These are phyloP conservation scores for human DNA, from an alignment of 2,113 vertebrate species.

Conservation along the genomic window DNA sequence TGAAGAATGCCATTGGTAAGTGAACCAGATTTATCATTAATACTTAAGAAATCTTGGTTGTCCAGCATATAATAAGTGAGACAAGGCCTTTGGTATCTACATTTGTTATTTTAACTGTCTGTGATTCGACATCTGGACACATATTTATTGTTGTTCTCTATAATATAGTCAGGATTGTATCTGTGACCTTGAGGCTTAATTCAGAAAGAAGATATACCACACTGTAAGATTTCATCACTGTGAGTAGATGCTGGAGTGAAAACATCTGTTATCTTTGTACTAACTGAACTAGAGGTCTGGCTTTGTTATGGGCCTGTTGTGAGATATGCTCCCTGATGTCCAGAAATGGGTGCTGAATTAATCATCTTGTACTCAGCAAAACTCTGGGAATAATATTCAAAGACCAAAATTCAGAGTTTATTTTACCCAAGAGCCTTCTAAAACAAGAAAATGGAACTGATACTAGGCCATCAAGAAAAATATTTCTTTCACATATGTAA, in stretches of 20 bases:
- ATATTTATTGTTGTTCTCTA: neutral
- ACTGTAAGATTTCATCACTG: neutral
- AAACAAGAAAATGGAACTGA: neutral
- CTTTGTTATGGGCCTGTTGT: neutral
- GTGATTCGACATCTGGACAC: slow-evolving; percentile 12
- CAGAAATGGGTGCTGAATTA: neutral
- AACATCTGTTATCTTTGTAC: neutral
- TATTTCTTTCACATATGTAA: neutral
- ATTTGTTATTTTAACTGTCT: slow-evolving; percentile 1
- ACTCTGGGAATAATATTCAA: neutral
- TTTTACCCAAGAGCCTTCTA: neutral
- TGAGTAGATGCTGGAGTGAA: neutral
- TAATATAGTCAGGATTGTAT: neutral
- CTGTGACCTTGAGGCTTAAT: neutral
- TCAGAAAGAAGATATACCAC: neutral
- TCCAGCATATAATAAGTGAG: neutral
- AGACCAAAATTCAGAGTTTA: neutral
- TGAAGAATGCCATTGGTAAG: neutral
- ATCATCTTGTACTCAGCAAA: neutral
- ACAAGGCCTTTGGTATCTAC: neutral
- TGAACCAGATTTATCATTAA: neutral
- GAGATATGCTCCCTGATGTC: neutral
- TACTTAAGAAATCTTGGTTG: neutral
- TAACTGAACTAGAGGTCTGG: neutral
- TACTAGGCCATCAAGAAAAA: neutral